Base-by-base conservation (phyloP, 1,140 invertebrate genomes). In the Episyrphus balteatus region DNA sequence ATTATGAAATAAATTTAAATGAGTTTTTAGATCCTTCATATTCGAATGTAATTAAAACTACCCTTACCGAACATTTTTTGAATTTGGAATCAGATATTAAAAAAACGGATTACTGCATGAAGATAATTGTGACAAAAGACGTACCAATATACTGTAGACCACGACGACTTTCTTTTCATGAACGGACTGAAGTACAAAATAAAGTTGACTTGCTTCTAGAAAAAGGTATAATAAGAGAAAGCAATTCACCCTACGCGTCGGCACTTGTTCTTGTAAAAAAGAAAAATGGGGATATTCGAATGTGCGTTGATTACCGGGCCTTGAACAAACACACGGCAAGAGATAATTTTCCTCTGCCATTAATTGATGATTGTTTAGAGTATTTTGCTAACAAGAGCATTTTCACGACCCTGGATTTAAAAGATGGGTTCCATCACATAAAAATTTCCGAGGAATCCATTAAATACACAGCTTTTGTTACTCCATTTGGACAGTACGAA, bases 401-500 rank as follows among this genome's bases (percentile, higher is more conserved):
- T n/a, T 34, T 34, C n/a, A 9, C 9, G 9, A 34, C 33, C 33
- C n/a, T 34, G n/a, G 33, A 34, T n/a, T 34, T 34, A n/a, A 34
- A 34, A 34, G 33, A 34, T n/a, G 33, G 33, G 33, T 34, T 10
- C 33, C 9, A 10, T 9, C 9, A n/a, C 9, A 34, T 34, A 10
- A 9, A 34, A 34, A 39, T 67, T 7, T n/a, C 34, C 3, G 15
- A 51, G 8, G 44, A 59, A 1, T 54, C 53, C 1, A 58, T 57
- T 14, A 54, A 56, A 14, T 55, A 62, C 41, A 62, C 61, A 0
- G 55, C 62, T 2, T 69, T 70, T 44, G 50, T 59, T 5, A 62
- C 55, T 36, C 58, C 56, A 1, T 30, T 58, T 13, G 55, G 44
- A 6, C 62, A 62, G 37, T 76, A 71, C 47, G 71, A 72, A 46